phyloP scores from a whole-genome alignment of 2,888 invertebrate species.

The Clusia tigrina region DNA sequence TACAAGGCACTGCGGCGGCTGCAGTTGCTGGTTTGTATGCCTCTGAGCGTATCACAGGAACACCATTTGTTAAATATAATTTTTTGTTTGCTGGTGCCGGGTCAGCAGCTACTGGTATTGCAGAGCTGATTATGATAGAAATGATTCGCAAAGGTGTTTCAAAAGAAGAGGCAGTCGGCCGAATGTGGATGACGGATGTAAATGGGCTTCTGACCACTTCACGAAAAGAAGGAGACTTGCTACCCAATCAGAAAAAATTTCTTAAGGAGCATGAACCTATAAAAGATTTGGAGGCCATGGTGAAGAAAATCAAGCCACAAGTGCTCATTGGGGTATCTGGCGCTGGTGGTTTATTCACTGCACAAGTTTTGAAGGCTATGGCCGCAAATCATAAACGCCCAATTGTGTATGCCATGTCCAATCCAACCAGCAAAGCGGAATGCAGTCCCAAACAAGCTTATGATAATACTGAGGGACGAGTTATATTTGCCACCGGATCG shows the following conservation, averaged over 20 bases:
- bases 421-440: conserved; percentile 97
- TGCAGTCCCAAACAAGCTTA: conserved; percentile 98
- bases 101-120: conserved; percentile 93
- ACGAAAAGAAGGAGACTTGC: conserved; percentile 71
- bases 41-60: conserved; percentile 66
- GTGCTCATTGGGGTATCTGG: conserved; percentile 85
- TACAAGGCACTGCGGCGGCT: conserved; percentile 96
- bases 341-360: conserved; percentile 88
- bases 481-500: conserved; percentile 94
- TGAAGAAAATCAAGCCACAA: conserved; percentile 82
- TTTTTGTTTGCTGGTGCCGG: conserved; percentile 92
- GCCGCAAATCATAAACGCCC: conserved; percentile 85
- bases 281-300: conserved; percentile 79
- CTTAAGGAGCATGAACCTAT: conserved; percentile 82
- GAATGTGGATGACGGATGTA: conserved; percentile 95
- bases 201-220: conserved; percentile 84
- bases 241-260: conserved; percentile 75
- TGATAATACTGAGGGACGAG: conserved; percentile 89
- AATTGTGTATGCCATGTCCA: conserved; percentile 95
- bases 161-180: conserved; percentile 73
- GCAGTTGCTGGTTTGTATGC: conserved; percentile 87
- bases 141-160: conserved; percentile 78
- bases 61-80: conserved; percentile 83
- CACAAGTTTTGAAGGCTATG: conserved; percentile 87
- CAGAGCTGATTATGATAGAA: conserved; percentile 86